Evolutionary conservation across 1,140 invertebrate species (phyloP), one percentile per base, ranked within the genome.

Genomic region (Cepaea nemoralis): DNA sequence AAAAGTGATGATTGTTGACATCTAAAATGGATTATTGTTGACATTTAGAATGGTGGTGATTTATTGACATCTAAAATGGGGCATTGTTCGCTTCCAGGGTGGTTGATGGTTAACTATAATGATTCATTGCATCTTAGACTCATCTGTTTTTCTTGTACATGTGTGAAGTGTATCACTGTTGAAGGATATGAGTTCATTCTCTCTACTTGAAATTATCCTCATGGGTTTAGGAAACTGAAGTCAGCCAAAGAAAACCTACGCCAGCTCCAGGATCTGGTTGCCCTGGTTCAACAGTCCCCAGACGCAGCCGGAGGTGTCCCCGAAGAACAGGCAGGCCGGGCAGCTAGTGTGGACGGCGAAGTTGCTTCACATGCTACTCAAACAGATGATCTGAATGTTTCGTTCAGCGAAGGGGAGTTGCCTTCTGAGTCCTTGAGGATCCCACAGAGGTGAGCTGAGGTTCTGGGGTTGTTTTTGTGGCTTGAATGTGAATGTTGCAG

Each of bases 191-290:
- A n/a, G n/a, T n/a, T n/a, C n/a, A n/a, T n/a, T n/a, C n/a, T n/a
- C n/a, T n/a, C n/a, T n/a, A n/a, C n/a, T n/a, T n/a, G n/a, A n/a
- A n/a, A n/a, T n/a, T n/a, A n/a, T n/a, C n/a, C n/a, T n/a, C n/a
- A n/a, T n/a, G n/a, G n/a, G n/a, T n/a, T n/a, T 45, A 91, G 90
- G 42, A 89, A 90, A 83, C 75, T 91, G 66, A 87, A 88, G 76
- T 87, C 86, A 73, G 90, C 91, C 31, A 90, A 89, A 78, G 89
- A 91, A 59, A 90, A 90, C 73, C 82, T 91, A 39, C 86, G 86
- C 59, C 86, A 87, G 73, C 84, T 91, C n/a, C 90, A 91, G 84
- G 86, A 87, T 40, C 83, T 91, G 55, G 89, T 91, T 14, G 85
- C 87, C 1, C 86, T 87, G 80, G 88, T 90, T 19, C 90, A 91